Evolutionary conservation across 1,140 invertebrate species (phyloP), one percentile per base, ranked within the genome.

Genomic region (Zaprionus ghesquierei): DNA sequence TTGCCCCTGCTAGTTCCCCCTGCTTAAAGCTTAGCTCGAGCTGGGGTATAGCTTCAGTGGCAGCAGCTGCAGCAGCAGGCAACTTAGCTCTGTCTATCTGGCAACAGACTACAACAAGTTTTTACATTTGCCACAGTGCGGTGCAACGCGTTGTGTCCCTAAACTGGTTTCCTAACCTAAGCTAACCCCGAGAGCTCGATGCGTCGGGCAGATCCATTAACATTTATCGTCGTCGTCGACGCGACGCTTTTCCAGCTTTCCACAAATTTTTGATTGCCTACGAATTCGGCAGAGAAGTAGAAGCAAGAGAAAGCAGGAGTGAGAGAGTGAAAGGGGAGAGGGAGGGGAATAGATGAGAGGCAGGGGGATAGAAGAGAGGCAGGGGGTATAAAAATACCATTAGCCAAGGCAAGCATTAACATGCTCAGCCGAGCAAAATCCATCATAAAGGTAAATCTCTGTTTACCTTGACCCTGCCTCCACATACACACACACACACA

Each of bases 401-500:
- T 46, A 46, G 41, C 41, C 15, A 23, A 49, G n/a, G n/a, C 79
- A 89, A 77, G 79, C 79, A 87, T 87, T 87, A 87, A 74, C 79
- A 79, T 87, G 82, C 79, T 87, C 76, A 77, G 79, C 60, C 76
- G 65, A 68, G 69, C 73, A 74, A 69, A 89, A 82, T 89, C 76
- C 84, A 89, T 89, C 84, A 79, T 87, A 82, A 87, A 87, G 74
- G 60, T 68, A 87, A 87, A 79, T 77, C 69, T 59, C 69, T 79
- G 76, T 82, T 87, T 81, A 78, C 84, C 82, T 87, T 87, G 82
- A 87, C 82, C 82, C 82, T 82, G 69, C 69, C 63, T 55, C 55
- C 51, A 76, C 73, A 72, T 6, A 60, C 29, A 61, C 38, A 38
- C 27, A 63, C 49, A 59, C 49, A 77, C 55, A 68, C 9, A 59